Conservation (phyloP, 2,888 invertebrate species). For the Cerastis rubricosa region DNA sequence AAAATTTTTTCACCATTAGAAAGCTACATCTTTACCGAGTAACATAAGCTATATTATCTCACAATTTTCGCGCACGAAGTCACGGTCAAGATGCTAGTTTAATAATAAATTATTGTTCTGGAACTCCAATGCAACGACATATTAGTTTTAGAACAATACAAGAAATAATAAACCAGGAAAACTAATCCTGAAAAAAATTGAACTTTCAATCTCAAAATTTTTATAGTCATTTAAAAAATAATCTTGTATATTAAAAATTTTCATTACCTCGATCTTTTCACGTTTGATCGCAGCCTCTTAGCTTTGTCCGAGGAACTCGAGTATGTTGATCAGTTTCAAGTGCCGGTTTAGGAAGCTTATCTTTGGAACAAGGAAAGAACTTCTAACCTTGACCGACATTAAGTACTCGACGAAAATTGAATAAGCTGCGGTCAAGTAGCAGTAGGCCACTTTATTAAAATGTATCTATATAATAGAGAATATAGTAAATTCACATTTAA, state of each 20-base stretch:
- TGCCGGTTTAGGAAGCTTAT: conserved; percentile 19
- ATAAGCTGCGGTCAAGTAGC: neutral
- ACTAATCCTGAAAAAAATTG: no score
- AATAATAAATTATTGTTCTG: neutral
- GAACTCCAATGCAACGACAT: neutral
- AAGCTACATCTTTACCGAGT: no score
- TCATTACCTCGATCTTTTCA: conserved; percentile 4
- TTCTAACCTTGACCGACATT: conserved; percentile 32
- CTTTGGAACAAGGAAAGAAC: conserved; percentile 13
- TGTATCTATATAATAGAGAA: neutral
- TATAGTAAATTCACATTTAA: neutral
- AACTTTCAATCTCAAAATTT: neutral
- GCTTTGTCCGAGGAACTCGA: conserved; percentile 31
- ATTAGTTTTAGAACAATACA: neutral
- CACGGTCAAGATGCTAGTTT: no score
- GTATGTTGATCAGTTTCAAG: conserved; percentile 38
- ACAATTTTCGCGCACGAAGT: no score
- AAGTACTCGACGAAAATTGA: neutral
- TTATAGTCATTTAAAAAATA: conserved; percentile 12
- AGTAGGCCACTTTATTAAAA: neutral
- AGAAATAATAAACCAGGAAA: neutral
- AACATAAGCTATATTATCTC: no score
- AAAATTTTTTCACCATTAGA: no score
- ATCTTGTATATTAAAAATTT: conserved; percentile 5
- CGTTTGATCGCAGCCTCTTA: conserved; percentile 21